Conservation (phyloP, 1,140 invertebrate species). For the Lepidurus arcticus region DNA sequence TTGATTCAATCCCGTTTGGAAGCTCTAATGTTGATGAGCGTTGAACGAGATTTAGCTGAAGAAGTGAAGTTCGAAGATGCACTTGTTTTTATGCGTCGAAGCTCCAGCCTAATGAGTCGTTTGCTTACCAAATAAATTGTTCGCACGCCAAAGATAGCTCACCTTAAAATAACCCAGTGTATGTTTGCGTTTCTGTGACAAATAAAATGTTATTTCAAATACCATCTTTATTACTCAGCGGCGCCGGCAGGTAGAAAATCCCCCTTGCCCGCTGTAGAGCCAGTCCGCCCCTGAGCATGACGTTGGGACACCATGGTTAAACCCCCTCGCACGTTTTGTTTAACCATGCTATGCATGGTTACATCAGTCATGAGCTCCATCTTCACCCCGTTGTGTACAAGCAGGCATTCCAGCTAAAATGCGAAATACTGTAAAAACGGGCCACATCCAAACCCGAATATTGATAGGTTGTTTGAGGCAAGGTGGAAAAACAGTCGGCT, state of each 20-base stretch:
- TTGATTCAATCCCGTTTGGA: conserved; percentile 2
- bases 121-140: background rate
- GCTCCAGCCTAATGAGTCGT: conserved; percentile 5
- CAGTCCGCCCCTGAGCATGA: background rate
- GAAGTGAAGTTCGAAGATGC: background rate
- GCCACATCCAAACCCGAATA: too few relatives aligned
- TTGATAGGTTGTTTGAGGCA: too few relatives aligned
- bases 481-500: too few relatives aligned
- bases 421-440: too few relatives aligned
- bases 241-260: background rate
- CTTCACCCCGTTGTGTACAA: too few relatives aligned
- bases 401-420: too few relatives aligned
- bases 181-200: conserved; percentile 3
- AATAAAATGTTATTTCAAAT: conserved; percentile 2
- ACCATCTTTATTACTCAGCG: conserved; percentile 5
- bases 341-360: too few relatives aligned
- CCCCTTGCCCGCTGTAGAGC: background rate
- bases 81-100: background rate
- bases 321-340: too few relatives aligned
- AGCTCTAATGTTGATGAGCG: conserved; percentile 2
- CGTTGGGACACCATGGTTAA: too few relatives aligned
- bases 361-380: too few relatives aligned
- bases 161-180: background rate
- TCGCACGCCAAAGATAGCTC: background rate
- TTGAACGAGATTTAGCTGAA: background rate